A percentile compares a stretch with the other conserved stretches of the same genome.
These are phyloP conservation scores for Neotoma lepida DNA, from an alignment of 2,113 vertebrate species.

Conservation along the genomic window DNA sequence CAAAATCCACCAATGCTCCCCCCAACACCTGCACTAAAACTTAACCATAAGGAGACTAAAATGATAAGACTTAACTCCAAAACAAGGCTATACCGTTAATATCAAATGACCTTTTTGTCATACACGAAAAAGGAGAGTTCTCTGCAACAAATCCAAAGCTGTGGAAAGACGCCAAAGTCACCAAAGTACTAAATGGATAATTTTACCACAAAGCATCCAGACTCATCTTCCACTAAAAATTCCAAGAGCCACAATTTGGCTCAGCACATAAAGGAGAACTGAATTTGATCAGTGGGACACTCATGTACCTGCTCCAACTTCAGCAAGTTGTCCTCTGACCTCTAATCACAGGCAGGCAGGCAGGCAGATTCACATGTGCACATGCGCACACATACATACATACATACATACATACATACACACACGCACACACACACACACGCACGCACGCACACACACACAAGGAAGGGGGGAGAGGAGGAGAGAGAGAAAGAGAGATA, in stretches of 20 bases:
- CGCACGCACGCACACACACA: neutral
- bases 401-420: too few species aligned
- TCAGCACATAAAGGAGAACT: neutral
- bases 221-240: neutral
- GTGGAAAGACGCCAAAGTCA: neutral
- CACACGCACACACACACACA: too few species aligned
- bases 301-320: neutral
- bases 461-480: neutral
- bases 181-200: neutral
- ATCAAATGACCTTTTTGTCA: neutral
- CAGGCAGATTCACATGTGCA: too few species aligned
- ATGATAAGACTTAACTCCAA: slow-evolving; percentile 36
- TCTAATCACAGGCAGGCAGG: neutral
- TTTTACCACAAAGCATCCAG: neutral
- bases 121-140: neutral
- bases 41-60: neutral
- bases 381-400: too few species aligned
- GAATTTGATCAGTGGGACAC: too few species aligned
- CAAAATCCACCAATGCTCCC: neutral
- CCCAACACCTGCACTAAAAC: neutral
- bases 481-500: too few species aligned
- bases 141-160: neutral
- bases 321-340: neutral
- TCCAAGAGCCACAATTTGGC: neutral
- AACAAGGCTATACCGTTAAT: neutral